Base-by-base conservation (phyloP, 2,797 vertebrate genomes). In the Euthynnus affinis region DNA sequence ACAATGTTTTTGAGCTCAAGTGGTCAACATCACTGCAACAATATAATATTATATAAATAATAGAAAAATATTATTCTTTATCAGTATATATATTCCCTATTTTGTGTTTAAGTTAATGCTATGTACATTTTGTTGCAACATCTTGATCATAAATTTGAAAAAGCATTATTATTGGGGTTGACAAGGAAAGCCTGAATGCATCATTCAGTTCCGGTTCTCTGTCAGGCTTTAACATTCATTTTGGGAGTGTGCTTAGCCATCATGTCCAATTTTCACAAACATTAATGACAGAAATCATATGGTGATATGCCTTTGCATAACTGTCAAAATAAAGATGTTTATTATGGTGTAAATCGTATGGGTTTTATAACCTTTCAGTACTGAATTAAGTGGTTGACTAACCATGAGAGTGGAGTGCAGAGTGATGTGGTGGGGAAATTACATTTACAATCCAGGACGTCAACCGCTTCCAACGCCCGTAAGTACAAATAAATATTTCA, bases 401-500 rank as follows among this genome's bases (percentile, higher is more conserved):
- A 53, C 46, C 0, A 32, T 10, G 5, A 51, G 20, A 49, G 6
- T 64, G 4, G 23, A 62, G 7, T 60, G 46, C 60, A 44, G 20
- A 32, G 29, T n/a, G 10, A 62, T 68, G 44, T 32, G 44, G 18
- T 40, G 23, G 14, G 44, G 25, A 66, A 78, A 84, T 76, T 22
- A 20, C 29, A 76, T 86, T 78, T 82, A 29, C 52, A 71, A 74
- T 76, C 62, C 56, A 64, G 23, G n/a, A 74, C 25, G 12, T 68
- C 27, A 78, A 64, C 42, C 7, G 52, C 53, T 48, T 62, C 48
- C n/a, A 80, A 23, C 64, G 37, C 6, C 65, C 60, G 17, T 18
- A 32, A 74, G 32, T 57, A 70, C 4, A 72, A 70, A 67, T 56
- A 81, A 27, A 83, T 76, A 80, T 59, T 58, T 63, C 4, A 70